These are phyloP conservation scores for Apteryx owenii DNA, from an alignment of 2,113 vertebrate genomes.

Conservation along the genomic window DNA sequence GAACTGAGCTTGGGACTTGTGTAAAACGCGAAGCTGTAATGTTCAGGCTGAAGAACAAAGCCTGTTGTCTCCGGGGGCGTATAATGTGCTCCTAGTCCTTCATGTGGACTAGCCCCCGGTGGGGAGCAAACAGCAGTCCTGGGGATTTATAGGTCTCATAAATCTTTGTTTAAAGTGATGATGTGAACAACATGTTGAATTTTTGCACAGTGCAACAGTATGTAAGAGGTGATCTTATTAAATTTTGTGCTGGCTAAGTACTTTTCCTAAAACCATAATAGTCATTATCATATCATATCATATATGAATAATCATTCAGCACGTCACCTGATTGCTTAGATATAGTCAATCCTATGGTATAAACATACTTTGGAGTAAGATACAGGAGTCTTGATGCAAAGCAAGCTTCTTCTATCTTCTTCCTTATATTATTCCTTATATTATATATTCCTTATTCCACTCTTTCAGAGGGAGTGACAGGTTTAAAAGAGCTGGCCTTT, in stretches of 20 bases:
- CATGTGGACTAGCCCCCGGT: neutral
- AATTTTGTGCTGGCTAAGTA: neutral
- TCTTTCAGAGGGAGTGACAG: conserved; percentile 91
- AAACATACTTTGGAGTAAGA: neutral
- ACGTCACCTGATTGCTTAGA: neutral
- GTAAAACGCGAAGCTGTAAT: neutral
- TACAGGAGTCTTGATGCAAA: neutral
- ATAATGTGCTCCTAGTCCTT: neutral
- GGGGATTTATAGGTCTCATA: conserved; percentile 13
- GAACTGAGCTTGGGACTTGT: neutral
- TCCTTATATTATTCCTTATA: neutral
- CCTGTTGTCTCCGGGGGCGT: neutral
- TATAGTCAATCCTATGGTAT: accelerated
- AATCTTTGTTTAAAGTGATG: neutral
- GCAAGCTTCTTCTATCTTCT: neutral
- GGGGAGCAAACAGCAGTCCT: conserved; percentile 28
- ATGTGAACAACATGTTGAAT: neutral
- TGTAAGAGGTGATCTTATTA: neutral
- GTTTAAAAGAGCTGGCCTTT: conserved; percentile 96
- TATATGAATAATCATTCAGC: neutral
- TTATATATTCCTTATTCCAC: neutral
- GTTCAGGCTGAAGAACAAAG: conserved; percentile 17
- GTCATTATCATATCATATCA: neutral
- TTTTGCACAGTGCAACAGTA: neutral
- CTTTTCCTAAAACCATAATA: neutral